Base-by-base conservation (phyloP, 1,140 invertebrate genomes). In the Antheraea mylitta region DNA sequence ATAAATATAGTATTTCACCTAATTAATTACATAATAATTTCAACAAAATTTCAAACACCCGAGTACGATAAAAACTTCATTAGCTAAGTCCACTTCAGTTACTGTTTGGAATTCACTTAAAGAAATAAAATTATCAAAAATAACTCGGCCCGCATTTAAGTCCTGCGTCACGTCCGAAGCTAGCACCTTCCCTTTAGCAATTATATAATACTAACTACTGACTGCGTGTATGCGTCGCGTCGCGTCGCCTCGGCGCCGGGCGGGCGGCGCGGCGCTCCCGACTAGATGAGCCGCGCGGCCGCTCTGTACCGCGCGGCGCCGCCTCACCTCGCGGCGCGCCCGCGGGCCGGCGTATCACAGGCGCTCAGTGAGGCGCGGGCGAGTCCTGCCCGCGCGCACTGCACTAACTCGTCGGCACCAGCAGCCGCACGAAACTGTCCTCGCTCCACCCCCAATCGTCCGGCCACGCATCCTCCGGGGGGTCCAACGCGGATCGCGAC, bases 401-500 rank as follows among this genome's bases (percentile, higher is more conserved):
- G 75, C 89, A 90, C 91, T 93, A 92, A 90, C 92, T 93, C 81
- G 90, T 91, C 69, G 90, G 90, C 82, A 93, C 92, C 74, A 93
- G 86, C 75, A 92, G 85, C 80, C 90, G 92, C 83, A 93, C 86
- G 83, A 92, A 91, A 78, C 90, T 89, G 85, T 92, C 91, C 86
- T 92, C 91, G 85, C 82, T 82, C 87, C 85, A 89, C 82, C 85
- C 87, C 86, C 89, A 91, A 79, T 89, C 87, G 83, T 89, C 89
- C 80, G 82, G 83, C 90, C 88, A 90, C 73, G 87, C 81, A 91
- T 97, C 96, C 86, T 97, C 97, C 73, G 97, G 92, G 18, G 96
- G 96, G 87, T 97, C 96, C 22, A 97, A 92, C 79, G 97, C 96
- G 66, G 96, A 97, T 76, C 97, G 96, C 65, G 95, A 96, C 68